Conservation (phyloP, 2,888 invertebrate genomes). For the Timema cristinae region DNA sequence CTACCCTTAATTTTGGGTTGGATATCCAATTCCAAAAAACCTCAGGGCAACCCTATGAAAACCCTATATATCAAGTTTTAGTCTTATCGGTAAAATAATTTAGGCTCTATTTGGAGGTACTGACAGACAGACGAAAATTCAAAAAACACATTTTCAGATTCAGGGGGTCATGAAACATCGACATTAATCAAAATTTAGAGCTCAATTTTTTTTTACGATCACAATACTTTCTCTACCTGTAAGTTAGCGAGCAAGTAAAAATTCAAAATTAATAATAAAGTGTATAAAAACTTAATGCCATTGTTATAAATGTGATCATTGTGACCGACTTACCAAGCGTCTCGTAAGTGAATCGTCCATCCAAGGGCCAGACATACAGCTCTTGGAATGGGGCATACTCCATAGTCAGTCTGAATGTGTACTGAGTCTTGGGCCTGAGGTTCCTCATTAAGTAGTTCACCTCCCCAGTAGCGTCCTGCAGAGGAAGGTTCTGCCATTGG, state of each 20-base stretch:
- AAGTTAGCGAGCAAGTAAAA: neutral
- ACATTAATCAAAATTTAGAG: too few relatives aligned
- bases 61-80: too few relatives aligned
- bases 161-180: too few relatives aligned
- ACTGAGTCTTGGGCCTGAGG: conserved; percentile 70
- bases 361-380: conserved; percentile 67
- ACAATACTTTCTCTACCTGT: neutral
- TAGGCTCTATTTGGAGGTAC: too few relatives aligned
- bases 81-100: too few relatives aligned
- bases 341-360: conserved; percentile 67
- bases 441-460: conserved; percentile 38
- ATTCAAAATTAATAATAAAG: neutral
- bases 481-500: conserved; percentile 41
- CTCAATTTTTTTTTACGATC: too few relatives aligned
- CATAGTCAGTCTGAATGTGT: conserved; percentile 66
- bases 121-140: too few relatives aligned
- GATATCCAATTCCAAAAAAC: too few relatives aligned
- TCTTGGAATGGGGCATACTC: conserved; percentile 56
- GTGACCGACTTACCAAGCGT: conserved; percentile 58
- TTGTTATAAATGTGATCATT: neutral
- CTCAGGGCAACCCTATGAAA: too few relatives aligned
- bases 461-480: neutral
- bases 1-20: too few relatives aligned
- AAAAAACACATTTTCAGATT: too few relatives aligned
- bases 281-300: neutral